These are phyloP conservation scores for Coenobita brevimanus DNA, from an alignment of 1,140 invertebrate species.

Conservation along the genomic window DNA sequence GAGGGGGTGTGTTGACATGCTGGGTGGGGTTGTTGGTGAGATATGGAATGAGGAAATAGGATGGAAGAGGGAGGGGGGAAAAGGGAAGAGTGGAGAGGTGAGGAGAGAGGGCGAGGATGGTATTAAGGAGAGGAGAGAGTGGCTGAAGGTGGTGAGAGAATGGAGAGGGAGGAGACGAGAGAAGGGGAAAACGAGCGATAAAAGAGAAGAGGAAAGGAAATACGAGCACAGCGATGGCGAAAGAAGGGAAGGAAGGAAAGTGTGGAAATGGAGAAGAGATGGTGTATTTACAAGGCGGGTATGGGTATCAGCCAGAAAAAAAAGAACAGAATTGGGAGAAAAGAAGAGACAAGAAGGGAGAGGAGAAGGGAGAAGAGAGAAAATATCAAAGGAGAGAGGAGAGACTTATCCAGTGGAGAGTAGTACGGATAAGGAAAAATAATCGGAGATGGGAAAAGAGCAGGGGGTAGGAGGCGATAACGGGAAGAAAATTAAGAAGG, in stretches of 20 bases:
- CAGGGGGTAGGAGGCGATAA: background rate
- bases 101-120: no score
- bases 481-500: background rate
- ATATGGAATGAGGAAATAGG: background rate
- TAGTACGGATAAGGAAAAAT: no score
- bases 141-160: background rate
- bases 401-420: background rate
- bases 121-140: background rate
- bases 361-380: background rate
- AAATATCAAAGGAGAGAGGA: background rate
- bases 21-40: no score
- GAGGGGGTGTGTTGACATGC: background rate
- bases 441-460: background rate
- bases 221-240: no score
- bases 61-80: background rate
- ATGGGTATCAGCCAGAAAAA: no score
- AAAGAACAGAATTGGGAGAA: background rate
- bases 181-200: background rate
- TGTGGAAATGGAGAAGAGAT: background rate
- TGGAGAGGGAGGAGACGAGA: background rate
- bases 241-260: background rate
- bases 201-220: no score
- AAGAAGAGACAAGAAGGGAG: background rate
- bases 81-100: background rate
- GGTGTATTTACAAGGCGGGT: no score